A percentile compares a stretch with the other conserved stretches of the same genome.
Conservation (phyloP, 2,113 vertebrate genomes). For the zebrafish (Danio rerio) region DNA sequence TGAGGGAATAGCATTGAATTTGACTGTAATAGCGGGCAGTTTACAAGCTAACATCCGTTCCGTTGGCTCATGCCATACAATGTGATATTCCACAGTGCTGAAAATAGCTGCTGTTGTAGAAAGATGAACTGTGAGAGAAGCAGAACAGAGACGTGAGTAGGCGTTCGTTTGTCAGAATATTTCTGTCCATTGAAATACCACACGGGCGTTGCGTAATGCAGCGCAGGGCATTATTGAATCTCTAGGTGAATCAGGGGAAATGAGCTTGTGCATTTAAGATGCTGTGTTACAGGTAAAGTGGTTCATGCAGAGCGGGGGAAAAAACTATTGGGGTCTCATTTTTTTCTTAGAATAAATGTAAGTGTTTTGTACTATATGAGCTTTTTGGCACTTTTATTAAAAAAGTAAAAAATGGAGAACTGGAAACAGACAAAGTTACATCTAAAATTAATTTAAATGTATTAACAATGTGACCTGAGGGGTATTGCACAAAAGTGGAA, state of each 20-base stretch:
- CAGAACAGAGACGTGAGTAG: constrained; percentile 45
- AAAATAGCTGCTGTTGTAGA: constrained; percentile 47
- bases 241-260: constrained; percentile 30
- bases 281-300: not conserved
- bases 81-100: constrained; percentile 25
- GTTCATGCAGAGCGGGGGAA: not conserved
- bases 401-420: too few relatives aligned
- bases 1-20: constrained; percentile 19
- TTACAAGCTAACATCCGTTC: constrained; percentile 38
- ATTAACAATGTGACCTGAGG: too few relatives aligned
- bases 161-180: constrained; percentile 53
- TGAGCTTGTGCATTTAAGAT: constrained; percentile 23
- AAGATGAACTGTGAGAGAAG: constrained; percentile 46
- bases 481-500: too few relatives aligned
- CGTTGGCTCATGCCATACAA: constrained; percentile 38
- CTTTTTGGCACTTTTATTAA: not conserved
- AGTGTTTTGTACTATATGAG: not conserved
- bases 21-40: constrained; percentile 9
- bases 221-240: constrained; percentile 47
- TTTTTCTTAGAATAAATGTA: not conserved
- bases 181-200: constrained; percentile 47
- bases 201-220: constrained; percentile 38
- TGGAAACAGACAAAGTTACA: too few relatives aligned
- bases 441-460: too few relatives aligned
- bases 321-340: not conserved